Evolutionary conservation across 2,113 vertebrate genomes (phyloP).

Genomic region (Chamaea fasciata): DNA sequence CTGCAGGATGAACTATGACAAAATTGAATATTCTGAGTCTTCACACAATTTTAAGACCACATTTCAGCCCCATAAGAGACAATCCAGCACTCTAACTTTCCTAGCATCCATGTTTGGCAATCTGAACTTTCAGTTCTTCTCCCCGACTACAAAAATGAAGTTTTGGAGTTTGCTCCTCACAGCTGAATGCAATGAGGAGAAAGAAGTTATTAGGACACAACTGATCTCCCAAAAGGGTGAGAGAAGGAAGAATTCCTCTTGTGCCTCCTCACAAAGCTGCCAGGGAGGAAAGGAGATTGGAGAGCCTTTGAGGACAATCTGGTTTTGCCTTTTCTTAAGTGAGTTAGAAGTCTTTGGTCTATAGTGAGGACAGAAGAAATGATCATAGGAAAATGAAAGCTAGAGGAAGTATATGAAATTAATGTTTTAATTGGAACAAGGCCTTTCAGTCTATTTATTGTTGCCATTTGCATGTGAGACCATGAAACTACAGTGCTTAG

Average conservation of each 20-base stretch:
- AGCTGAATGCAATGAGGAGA: background rate
- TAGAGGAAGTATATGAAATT: background rate
- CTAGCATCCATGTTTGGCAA: background rate
- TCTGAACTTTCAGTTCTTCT: background rate
- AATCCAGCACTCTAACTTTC: background rate
- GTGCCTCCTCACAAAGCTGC: background rate
- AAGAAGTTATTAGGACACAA: background rate
- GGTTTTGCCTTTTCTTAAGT: background rate
- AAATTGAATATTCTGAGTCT: background rate
- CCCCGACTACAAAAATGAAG: background rate
- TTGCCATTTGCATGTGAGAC: background rate
- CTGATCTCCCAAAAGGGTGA: background rate
- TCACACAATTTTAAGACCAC: fast-evolving
- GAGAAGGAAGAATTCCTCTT: background rate
- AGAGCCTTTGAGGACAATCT: background rate
- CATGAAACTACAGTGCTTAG: background rate
- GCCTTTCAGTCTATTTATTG: background rate
- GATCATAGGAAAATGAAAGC: background rate
- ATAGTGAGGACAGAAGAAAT: background rate
- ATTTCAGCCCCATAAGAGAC: background rate
- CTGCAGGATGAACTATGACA: background rate
- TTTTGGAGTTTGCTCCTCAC: background rate
- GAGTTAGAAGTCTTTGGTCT: background rate
- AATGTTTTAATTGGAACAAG: background rate
- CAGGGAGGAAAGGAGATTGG: background rate